phyloP scores from a whole-genome alignment of 1,140 invertebrate species.

The Orussus abietinus region DNA sequence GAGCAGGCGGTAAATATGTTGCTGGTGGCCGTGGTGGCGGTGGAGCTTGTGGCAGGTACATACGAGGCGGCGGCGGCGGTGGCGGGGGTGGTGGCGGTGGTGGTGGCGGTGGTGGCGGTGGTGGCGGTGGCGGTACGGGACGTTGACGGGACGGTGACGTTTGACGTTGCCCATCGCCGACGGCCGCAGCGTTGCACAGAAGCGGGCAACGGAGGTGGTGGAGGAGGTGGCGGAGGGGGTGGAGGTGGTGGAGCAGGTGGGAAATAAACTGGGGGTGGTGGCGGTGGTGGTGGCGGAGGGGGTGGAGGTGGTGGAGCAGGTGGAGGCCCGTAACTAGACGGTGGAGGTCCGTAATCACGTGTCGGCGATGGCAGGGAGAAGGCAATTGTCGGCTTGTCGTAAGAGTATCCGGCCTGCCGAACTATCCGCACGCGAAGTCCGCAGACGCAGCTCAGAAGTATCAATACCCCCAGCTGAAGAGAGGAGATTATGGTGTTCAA shows the following conservation, averaged over 20 bases:
- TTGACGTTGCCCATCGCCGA: too few relatives aligned
- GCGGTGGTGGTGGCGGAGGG: not conserved
- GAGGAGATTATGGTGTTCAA: not conserved
- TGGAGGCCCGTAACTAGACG: conserved; percentile 1
- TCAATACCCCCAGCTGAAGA: conserved; percentile 25
- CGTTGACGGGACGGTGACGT: too few relatives aligned
- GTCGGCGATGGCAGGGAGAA: conserved; percentile 24
- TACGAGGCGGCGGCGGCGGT: conserved; percentile 10
- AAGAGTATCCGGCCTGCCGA: conserved; percentile 35
- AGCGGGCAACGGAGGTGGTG: too few relatives aligned
- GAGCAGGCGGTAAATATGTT: conserved; percentile 3
- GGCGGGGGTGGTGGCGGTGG: conserved; percentile 2
- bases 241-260: not conserved
- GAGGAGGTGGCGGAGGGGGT: conserved; percentile 1
- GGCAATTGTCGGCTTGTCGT: conserved; percentile 26
- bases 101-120: conserved; percentile 2
- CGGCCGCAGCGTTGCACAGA: too few relatives aligned
- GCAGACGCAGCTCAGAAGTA: conserved; percentile 18
- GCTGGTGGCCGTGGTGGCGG: conserved; percentile 11
- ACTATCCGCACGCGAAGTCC: conserved; percentile 11
- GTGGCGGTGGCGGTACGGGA: conserved; percentile 5
- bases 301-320: conserved; percentile 2
- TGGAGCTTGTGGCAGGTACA: not conserved
- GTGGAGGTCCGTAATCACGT: conserved; percentile 15
- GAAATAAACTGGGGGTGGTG: not conserved